Base-by-base conservation (phyloP, 2,113 vertebrate species). In the Heteronetta atricapilla region DNA sequence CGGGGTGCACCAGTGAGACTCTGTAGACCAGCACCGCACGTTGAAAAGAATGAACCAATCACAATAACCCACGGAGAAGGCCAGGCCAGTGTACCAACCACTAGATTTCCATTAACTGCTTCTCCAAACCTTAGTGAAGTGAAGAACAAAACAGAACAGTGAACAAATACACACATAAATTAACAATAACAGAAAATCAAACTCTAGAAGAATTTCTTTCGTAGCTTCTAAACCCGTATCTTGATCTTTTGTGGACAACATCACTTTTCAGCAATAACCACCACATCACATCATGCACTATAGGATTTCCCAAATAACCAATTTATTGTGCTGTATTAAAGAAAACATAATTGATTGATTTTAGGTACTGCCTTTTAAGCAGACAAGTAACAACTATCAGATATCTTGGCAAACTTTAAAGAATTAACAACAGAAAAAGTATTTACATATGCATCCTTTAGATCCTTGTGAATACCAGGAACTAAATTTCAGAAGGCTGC, bases 11-110 rank as follows among this genome's bases (percentile, higher is more conserved):
- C 99, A 0, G 99, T 99, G 77, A 99, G 98, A 84, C 99, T 99
- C 97, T 99, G 99, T 3, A 99, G 98, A 66, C 99, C 99, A 1
- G 99, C 99, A 9, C 99, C 99, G 8, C 99, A 99, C 19, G 99
- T 99, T 88, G 99, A 99, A 96, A 99, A 99, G 97, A 99, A 99
- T 0, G 99, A 99, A 70, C 99, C 99, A 12, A 99, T 99, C 87
- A 99, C 99, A 46, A 99, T 99, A 38, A 99, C 99, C 99, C 99
- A 99, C 1, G 99, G 99, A 6, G 99, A 99, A 3, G 99, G 99
- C 99, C 99, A 99, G 8, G 99, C 99, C 83, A 99, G 93, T 2
- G 98, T 99, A 78, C 99, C 99, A 11, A 99, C 99, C 48, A 99
- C 99, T 31, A 99, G 98, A 80, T 99, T 99, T 68, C 99, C 98